phyloP scores from a whole-genome alignment of 2,888 invertebrate species.

The Bursaphelenchus okinawaensis region DNA sequence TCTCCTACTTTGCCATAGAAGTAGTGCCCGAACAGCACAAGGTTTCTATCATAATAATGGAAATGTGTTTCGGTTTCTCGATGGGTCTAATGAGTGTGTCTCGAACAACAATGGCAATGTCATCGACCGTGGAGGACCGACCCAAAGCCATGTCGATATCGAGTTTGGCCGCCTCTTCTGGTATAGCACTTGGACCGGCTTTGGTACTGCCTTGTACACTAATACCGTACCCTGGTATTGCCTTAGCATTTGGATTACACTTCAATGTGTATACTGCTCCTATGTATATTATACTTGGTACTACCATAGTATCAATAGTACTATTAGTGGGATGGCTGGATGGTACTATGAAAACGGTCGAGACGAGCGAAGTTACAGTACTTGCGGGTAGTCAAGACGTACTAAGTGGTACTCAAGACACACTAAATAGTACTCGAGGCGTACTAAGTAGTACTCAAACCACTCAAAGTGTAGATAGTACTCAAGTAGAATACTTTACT shows the following conservation, averaged over 20 bases:
- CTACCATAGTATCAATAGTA: slow-evolving; percentile 37
- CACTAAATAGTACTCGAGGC: no score
- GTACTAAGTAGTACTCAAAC: no score
- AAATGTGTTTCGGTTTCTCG: slow-evolving; percentile 18
- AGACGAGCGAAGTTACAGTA: no score
- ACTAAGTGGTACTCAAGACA: no score
- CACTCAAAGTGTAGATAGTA: no score
- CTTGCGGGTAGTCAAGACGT: no score
- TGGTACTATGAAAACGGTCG: slow-evolving; percentile 24
- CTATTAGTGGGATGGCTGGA: slow-evolving; percentile 31
- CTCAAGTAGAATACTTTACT: no score
- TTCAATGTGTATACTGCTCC: slow-evolving; percentile 46
- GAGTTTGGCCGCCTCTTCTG: slow-evolving; percentile 28
- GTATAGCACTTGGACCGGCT: slow-evolving; percentile 34
- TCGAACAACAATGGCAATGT: slow-evolving; percentile 28
- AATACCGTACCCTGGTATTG: slow-evolving; percentile 35
- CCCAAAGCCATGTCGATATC: slow-evolving; percentile 30
- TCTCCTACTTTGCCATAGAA: neutral
- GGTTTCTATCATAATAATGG: neutral
- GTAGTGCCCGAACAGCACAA: neutral
- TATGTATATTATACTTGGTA: slow-evolving; percentile 27
- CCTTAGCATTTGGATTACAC: slow-evolving; percentile 24
- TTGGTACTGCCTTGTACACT: slow-evolving; percentile 34
- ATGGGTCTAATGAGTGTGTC: slow-evolving; percentile 12
- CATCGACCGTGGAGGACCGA: slow-evolving; percentile 30